Percentiles rank a stretch among this genome's conserved stretches.
Evolutionary conservation across 2,888 invertebrate species (phyloP).

Genomic region (Malacosoma neustria): DNA sequence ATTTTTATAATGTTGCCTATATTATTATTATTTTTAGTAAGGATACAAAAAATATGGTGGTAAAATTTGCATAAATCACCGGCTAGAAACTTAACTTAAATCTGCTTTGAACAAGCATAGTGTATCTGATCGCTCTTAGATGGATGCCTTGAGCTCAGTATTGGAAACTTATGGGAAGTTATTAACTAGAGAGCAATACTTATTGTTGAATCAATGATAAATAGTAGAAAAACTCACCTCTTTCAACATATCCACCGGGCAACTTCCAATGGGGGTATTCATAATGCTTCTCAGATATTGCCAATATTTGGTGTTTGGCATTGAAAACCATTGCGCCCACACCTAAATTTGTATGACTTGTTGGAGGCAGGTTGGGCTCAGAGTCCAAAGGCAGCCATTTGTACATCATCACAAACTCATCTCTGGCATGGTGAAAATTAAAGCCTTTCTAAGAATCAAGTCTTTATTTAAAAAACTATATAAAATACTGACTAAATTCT

Average conservation of each 20-base stretch:
- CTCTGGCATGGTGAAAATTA: conserved; percentile 91
- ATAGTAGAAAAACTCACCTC: conserved; percentile 77
- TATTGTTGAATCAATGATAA: too few species aligned
- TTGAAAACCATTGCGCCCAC: conserved; percentile 92
- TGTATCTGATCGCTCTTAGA: too few species aligned
- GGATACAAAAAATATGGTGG: too few species aligned
- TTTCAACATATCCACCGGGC: conserved; percentile 94
- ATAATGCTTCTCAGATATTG: conserved; percentile 85
- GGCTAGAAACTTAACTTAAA: too few species aligned
- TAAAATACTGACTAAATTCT: too few species aligned
- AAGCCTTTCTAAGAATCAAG: conserved; percentile 81
- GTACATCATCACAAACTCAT: conserved; percentile 85
- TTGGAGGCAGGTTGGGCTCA: conserved; percentile 80
- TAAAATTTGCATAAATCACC: too few species aligned
- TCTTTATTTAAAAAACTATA: conserved; percentile 20
- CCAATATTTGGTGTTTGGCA: conserved; percentile 81
- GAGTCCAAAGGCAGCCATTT: conserved; percentile 82
- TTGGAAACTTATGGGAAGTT: too few species aligned
- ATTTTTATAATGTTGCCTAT: too few species aligned
- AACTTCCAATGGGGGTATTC: conserved; percentile 87
- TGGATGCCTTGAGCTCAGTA: too few species aligned
- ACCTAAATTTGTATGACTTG: conserved; percentile 85
- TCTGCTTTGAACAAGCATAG: too few species aligned
- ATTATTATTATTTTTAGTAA: too few species aligned
- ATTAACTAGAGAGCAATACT: too few species aligned